Conservation (phyloP, 2,797 vertebrate species). For the Intellagama lesueurii region DNA sequence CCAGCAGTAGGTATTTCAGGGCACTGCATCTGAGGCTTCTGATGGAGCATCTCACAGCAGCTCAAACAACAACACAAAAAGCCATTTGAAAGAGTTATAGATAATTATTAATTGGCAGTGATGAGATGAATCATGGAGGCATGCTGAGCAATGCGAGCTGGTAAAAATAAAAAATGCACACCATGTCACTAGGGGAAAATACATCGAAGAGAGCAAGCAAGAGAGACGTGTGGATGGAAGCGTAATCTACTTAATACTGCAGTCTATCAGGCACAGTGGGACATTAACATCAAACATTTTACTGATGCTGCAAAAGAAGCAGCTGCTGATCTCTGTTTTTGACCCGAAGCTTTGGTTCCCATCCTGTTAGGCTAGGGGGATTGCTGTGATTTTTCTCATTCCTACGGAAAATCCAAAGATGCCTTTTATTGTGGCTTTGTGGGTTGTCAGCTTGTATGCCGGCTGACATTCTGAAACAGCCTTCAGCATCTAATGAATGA, state of each 20-base stretch:
- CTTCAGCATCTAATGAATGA: not conserved
- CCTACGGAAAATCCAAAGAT: not conserved
- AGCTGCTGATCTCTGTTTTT: not conserved
- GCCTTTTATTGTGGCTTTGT: not conserved
- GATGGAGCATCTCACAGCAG: not conserved
- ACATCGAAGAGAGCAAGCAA: not conserved
- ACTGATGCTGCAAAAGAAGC: not conserved
- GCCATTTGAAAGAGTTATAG: slow-evolving; percentile 10
- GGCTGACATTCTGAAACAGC: not conserved
- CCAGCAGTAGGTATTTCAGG: not conserved
- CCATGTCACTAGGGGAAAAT: not conserved
- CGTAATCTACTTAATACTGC: not conserved
- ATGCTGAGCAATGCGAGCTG: not conserved
- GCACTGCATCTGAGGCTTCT: not conserved
- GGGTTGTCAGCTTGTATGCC: not conserved
- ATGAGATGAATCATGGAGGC: slow-evolving; percentile 35
- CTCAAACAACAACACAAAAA: not conserved
- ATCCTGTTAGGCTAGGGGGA: no score
- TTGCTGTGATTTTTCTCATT: not conserved
- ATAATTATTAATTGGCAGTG: slow-evolving; percentile 32
- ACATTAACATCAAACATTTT: not conserved
- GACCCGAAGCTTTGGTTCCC: not conserved
- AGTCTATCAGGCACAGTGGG: not conserved
- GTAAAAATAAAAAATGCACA: slow-evolving; percentile 11
- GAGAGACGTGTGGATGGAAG: not conserved